Evolutionary conservation across 53 echinoderm and acorn worm genomes (phyloP), one percentile per base, ranked within the genome.

Genomic region (Holothuria leucospilota): DNA sequence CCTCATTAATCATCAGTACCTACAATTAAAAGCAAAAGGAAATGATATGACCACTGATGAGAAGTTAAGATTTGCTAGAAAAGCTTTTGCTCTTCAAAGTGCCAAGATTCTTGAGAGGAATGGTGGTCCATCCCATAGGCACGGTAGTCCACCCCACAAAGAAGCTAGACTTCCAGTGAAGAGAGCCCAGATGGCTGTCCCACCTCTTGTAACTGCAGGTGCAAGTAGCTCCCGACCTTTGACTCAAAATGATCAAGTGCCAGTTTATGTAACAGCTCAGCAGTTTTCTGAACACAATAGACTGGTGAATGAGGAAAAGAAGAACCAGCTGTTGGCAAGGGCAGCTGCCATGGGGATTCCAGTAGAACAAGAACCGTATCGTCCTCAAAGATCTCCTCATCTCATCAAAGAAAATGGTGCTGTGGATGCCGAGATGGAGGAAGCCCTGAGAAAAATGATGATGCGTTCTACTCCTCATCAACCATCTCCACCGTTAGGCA

Each of bases 271-370:
- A 16, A 51, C 23, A 25, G 42, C 65, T 23, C 84, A 83, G 24
- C 61, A 62, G 13, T n/a, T 83, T 12, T 25, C 51, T 8, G 67
- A 66, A 23, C 80, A 80, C 56, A 61, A 59, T 20, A 64, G 68
- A 27, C 34, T 83, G 14, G 26, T 83, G 10, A 66, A 66, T 42
- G 84, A 64, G 51, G 84, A 83, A n/a, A 83, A 83, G 68, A 64
- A 83, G 51, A 62, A 83, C 5, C 84, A 67, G 10, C 38, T 83
- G 14, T 24, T 83, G 25, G 65, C 84, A 13, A 41, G 68, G 52
- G 84, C 84, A 26, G 68, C 68, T 5, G 84, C 84, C 2, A 83
- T 83, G 84, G 84, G 84, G 10, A 83, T 83, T 15, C 84, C 84
- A 13, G 68, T 83, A 67, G 84, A 83, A 9, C 62, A 83, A 28